Evolutionary conservation across 2,797 vertebrate species (phyloP), one percentile per base, ranked within the genome.

Genomic region (Molossus alvarezi): DNA sequence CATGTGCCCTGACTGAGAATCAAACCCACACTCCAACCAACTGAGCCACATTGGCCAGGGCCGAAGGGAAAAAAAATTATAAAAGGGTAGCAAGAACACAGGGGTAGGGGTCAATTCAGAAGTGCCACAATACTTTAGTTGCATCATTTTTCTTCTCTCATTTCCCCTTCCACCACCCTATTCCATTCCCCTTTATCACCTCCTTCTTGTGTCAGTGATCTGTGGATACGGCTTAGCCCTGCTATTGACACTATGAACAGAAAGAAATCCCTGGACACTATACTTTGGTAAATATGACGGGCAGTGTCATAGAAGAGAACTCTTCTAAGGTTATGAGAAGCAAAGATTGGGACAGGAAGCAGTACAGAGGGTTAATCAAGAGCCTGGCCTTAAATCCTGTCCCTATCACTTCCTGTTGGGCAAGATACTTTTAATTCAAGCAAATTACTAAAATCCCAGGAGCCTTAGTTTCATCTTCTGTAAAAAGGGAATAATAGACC

Each of bases 381-480:
- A 55, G 60, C 37, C 27, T n/a, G 21, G 27, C 9, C 53, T 64
- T 41, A n/a, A 77, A 58, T 64, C 62, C 62, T 14, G 33, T 20
- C 25, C 69, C n/a, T 23, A 23, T 33, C 48, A 53, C 23, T 92
- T 85, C 29, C 23, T 45, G 17, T 20, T 29, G 72, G 18, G 12
- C 53, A 91, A 85, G 37, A 57, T 45, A 89, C 27, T 77, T 77
- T 84, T 8, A 80, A 88, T 18, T 58, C 17, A 64, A 10, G 58
- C 65, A 71, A 69, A 80, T 75, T 27, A 72, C 51, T 80, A 53
- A 77, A 77, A 55, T 27, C 14, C 45, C 7, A 69, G 53, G 25
- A 76, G 12, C 21, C 23, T 76, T 33, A 23, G 25, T 76, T 71
- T 93, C 79, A 57, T 93, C 92, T 86, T 91, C 62, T 85, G 48